Conservation (phyloP, 2,797 vertebrate genomes). For the Chelon auratus region DNA sequence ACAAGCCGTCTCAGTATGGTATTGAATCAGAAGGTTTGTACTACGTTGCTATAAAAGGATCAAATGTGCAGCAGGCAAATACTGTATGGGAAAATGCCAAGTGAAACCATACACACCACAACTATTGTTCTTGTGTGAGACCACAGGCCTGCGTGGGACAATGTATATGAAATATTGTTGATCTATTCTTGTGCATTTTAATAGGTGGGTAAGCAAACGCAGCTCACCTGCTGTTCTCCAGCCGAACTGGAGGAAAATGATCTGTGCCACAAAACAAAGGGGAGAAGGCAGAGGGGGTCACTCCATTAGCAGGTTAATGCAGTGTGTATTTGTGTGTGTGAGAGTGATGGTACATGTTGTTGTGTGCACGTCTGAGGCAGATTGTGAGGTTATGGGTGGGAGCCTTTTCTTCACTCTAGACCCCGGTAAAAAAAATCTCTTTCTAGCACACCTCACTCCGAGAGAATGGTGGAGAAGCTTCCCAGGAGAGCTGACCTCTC, state of each 20-base stretch:
- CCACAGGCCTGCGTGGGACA: slow-evolving; percentile 25
- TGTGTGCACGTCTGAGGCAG: slow-evolving; percentile 38
- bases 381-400: slow-evolving; percentile 71
- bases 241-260: slow-evolving; percentile 64
- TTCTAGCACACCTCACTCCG: slow-evolving; percentile 63
- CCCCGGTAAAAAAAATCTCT: slow-evolving; percentile 42
- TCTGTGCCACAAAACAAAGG: slow-evolving; percentile 70
- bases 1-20: too few relatives aligned
- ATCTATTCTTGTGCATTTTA: slow-evolving; percentile 43
- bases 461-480: slow-evolving; percentile 60
- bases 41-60: too few relatives aligned
- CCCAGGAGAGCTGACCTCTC: slow-evolving; percentile 78
- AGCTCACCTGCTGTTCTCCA: slow-evolving; percentile 71
- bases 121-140: slow-evolving; percentile 34
- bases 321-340: slow-evolving; percentile 44
- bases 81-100: neutral
- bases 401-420: slow-evolving; percentile 62
- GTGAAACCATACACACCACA: slow-evolving; percentile 46
- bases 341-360: slow-evolving; percentile 51
- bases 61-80: too few relatives aligned
- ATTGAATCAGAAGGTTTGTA: too few relatives aligned
- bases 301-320: slow-evolving; percentile 73
- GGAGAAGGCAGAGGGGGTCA: slow-evolving; percentile 47
- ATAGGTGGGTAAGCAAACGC: slow-evolving; percentile 54
- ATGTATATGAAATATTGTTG: slow-evolving; percentile 55